Percentiles rank a stretch among this genome's conserved stretches.
phyloP scores from a whole-genome alignment of 2,888 invertebrate genomes.

The Cerastoderma edule region DNA sequence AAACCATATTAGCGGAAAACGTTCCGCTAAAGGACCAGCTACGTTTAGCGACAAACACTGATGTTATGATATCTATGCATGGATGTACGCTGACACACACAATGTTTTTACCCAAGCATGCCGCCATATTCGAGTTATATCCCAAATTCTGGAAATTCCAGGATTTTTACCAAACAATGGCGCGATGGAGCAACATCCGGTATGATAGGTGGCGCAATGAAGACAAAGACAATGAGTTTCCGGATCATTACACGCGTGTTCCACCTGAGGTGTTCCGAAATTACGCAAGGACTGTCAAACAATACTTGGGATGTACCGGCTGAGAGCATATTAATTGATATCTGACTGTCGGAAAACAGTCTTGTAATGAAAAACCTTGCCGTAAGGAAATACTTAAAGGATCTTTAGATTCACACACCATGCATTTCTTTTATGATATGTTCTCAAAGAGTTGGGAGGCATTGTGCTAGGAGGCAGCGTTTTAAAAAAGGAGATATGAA shows the following conservation, averaged over 20 bases:
- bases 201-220: slow-evolving; percentile 47
- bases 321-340: too few species aligned
- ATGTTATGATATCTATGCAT: slow-evolving; percentile 47
- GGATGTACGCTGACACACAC: slow-evolving; percentile 49
- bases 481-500: too few species aligned
- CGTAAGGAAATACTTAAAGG: too few species aligned
- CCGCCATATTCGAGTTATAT: slow-evolving; percentile 44
- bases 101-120: slow-evolving; percentile 47
- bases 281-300: slow-evolving; percentile 14
- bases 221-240: slow-evolving; percentile 40
- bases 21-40: slow-evolving; percentile 40
- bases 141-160: slow-evolving; percentile 43
- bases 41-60: slow-evolving; percentile 31
- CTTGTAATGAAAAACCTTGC: too few species aligned
- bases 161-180: slow-evolving; percentile 44
- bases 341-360: too few species aligned
- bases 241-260: slow-evolving; percentile 48
- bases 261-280: slow-evolving; percentile 39
- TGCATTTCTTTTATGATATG: too few species aligned
- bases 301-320: not conserved
- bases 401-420: too few species aligned
- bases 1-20: slow-evolving; percentile 43
- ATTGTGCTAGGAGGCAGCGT: too few species aligned
- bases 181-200: slow-evolving; percentile 44
- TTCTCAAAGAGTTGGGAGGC: too few species aligned